Evolutionary conservation across 2,113 vertebrate genomes (phyloP), one percentile per base, ranked within the genome.

Genomic region (Panthera leo): DNA sequence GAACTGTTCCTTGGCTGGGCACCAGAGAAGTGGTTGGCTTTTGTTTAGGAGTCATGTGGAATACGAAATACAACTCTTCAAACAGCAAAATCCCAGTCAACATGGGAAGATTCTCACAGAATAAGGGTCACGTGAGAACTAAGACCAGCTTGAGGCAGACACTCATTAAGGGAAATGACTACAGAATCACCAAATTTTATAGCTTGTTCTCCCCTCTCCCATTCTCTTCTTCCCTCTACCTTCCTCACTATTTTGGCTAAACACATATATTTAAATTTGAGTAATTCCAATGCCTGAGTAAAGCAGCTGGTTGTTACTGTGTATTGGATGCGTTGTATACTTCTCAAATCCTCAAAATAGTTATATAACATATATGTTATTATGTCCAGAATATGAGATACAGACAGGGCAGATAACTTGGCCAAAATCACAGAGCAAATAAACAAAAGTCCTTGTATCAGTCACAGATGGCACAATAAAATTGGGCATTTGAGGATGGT

Each of bases 31-130:
- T 51, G 21, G 31, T 53, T 87, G 86, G 61, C 73, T 97, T 96
- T 96, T 90, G 18, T 84, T 95, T 76, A 75, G 84, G 21, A 34
- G 18, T 70, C 34, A 75, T 78, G 34, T n/a, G 58, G 67, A 92
- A 85, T 42, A 78, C 42, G 45, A 96, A 84, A 94, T 42, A 85
- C 51, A 96, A 73, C 89, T 93, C 45, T 89, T 90, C 27, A 39
- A 79, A 58, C 25, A 67, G 51, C 31, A 89, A 95, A 97, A 79
- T 96, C n/a, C 65, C 76, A 34, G 31, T 67, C 80, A 94, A 39
- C 76, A 48, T 45, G 39, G 25, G 19, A 92, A 94, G 36, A 87
- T 87, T 79, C 78, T 89, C 65, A 83, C 7, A 87, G 39, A 95
- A 87, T 67, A 61, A 94, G 7, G 18, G 21, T 89, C 73, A 42